Evolutionary conservation across 2,113 vertebrate species (phyloP).

Genomic region (Cinclus mexicanus): DNA sequence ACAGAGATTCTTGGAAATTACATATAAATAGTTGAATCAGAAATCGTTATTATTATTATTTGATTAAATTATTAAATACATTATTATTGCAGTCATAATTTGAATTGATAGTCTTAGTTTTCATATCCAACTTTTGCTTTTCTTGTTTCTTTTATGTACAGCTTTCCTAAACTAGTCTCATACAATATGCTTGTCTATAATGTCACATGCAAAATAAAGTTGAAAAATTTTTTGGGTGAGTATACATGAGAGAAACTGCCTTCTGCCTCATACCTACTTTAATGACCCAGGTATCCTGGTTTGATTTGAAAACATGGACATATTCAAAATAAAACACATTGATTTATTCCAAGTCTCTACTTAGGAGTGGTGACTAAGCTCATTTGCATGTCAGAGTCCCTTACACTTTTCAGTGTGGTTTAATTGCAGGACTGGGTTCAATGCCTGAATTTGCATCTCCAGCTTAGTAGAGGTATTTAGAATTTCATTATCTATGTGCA

Average conservation of each 20-base stretch:
- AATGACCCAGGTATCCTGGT: not conserved
- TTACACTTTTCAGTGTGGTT: not conserved
- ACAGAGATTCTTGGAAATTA: not conserved
- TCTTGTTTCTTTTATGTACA: slow-evolving; percentile 3
- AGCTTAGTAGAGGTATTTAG: not conserved
- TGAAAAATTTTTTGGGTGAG: not conserved
- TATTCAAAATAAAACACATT: not conserved
- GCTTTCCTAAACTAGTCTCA: not conserved
- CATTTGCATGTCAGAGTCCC: not conserved
- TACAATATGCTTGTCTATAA: not conserved
- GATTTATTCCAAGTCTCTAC: not conserved
- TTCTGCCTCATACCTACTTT: not conserved
- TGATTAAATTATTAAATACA: not conserved
- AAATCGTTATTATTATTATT: not conserved
- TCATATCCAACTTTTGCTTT: not conserved
- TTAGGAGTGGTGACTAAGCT: not conserved
- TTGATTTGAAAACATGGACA: not conserved
- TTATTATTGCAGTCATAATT: slow-evolving; percentile 29
- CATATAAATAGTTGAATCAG: not conserved
- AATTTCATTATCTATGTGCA: slow-evolving; percentile 11
- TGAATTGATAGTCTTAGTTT: not conserved
- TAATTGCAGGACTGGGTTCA: not conserved
- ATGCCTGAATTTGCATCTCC: not conserved
- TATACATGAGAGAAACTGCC: not conserved
- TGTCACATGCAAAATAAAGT: not conserved